Evolutionary conservation across 92 coral and sea anemone species (phyloP).

Genomic region (Phymanthus crucifer): DNA sequence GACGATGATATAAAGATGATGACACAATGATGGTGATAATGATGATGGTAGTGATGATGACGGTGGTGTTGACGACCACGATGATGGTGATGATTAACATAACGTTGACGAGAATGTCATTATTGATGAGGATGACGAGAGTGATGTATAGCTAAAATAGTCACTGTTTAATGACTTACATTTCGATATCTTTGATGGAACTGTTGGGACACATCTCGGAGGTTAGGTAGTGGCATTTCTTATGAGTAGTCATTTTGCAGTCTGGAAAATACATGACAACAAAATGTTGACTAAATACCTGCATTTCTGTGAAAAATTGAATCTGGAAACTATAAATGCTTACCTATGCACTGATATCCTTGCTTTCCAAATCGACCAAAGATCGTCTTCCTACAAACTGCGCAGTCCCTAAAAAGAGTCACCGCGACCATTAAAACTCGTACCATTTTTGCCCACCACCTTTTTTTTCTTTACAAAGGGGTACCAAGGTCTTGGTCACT

Average conservation of each 20-base stretch:
- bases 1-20: no score
- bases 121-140: slow-evolving; percentile 4
- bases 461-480: no score
- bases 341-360: slow-evolving; percentile 94
- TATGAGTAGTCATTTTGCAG: slow-evolving; percentile 85
- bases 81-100: not conserved
- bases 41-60: not conserved
- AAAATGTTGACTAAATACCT: not conserved
- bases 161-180: slow-evolving; percentile 72
- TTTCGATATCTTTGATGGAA: slow-evolving; percentile 61
- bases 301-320: no score
- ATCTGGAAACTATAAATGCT: not conserved
- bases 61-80: not conserved
- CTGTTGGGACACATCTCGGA: slow-evolving; percentile 78
- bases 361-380: slow-evolving; percentile 81
- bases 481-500: no score
- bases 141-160: no score
- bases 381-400: slow-evolving; percentile 69
- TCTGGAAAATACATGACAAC: slow-evolving; percentile 30
- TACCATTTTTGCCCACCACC: no score
- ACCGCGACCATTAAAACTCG: no score
- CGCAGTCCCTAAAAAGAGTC: slow-evolving; percentile 49
- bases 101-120: not conserved
- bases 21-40: not conserved
- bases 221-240: slow-evolving; percentile 86